Conservation (phyloP, 2,113 vertebrate species). For the Dasyornis broadbenti region DNA sequence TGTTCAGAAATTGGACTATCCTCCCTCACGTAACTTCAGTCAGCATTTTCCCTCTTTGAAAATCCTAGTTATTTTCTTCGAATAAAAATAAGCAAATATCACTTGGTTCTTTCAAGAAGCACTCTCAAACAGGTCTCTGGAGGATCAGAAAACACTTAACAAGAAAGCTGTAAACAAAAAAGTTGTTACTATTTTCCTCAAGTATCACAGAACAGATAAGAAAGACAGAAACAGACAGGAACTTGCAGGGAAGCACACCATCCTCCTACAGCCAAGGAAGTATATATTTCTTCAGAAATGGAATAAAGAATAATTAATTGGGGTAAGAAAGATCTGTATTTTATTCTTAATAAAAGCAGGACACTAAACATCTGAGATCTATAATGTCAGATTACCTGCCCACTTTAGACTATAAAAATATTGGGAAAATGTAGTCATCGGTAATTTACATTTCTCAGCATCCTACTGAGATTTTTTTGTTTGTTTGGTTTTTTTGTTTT, state of each 20-base stretch:
- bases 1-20: background rate
- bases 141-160: background rate
- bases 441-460: background rate
- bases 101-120: background rate
- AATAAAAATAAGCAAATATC: background rate
- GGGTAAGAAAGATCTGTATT: background rate
- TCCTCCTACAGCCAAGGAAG: background rate
- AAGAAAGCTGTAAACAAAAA: background rate
- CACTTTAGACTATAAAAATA: background rate
- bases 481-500: background rate
- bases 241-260: background rate
- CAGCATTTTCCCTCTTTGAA: background rate
- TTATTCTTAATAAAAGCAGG: background rate
- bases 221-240: background rate
- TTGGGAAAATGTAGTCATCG: background rate
- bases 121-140: background rate
- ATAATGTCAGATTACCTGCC: background rate
- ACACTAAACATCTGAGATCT: background rate
- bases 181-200: background rate
- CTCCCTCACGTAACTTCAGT: background rate
- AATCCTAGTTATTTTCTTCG: background rate
- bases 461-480: background rate
- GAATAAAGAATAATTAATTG: background rate
- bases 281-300: background rate
- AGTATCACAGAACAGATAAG: background rate